Percentiles rank a stretch among this genome's conserved stretches.
These are phyloP conservation scores for Tipula vernalis DNA, from an alignment of 2,888 invertebrate species.

Conservation along the genomic window DNA sequence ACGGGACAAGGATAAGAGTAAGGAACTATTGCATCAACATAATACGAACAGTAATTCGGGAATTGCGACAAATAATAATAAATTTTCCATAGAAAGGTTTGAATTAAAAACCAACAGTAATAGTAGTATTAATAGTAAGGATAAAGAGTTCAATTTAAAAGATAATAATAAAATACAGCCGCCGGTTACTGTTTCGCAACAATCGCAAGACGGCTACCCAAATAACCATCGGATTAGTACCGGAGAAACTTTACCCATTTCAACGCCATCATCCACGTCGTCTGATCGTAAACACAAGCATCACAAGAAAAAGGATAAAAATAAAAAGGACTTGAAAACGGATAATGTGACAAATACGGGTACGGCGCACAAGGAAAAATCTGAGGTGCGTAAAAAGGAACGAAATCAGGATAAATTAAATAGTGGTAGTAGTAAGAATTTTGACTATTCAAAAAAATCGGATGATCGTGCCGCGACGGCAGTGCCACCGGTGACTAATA, in stretches of 20 bases:
- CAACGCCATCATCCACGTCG: conserved; percentile 17
- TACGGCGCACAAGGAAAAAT: conserved; percentile 30
- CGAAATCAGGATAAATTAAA: conserved; percentile 21
- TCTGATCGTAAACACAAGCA: conserved; percentile 45
- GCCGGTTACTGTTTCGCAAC: neutral
- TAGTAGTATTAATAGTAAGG: conserved; percentile 16
- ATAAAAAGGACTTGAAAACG: conserved; percentile 49
- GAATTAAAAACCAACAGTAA: conserved; percentile 23
- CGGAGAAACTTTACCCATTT: conserved; percentile 13
- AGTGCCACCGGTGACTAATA: neutral
- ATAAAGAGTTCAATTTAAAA: neutral
- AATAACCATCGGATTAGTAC: conserved; percentile 9
- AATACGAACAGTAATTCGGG: conserved; percentile 18
- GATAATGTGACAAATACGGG: conserved; percentile 39
- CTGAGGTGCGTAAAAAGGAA: conserved; percentile 15
- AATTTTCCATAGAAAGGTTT: conserved; percentile 18
- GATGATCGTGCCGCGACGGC: neutral
- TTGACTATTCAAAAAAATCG: neutral
- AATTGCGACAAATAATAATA: conserved; percentile 9
- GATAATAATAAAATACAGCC: conserved; percentile 6
- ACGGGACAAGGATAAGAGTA: conserved; percentile 40
- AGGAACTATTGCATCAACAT: conserved; percentile 20
- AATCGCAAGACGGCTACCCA: neutral
- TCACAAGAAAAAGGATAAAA: conserved; percentile 51
- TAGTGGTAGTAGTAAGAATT: neutral